Conservation (phyloP, 1,140 invertebrate species). For the Bathynomus jamesi region DNA sequence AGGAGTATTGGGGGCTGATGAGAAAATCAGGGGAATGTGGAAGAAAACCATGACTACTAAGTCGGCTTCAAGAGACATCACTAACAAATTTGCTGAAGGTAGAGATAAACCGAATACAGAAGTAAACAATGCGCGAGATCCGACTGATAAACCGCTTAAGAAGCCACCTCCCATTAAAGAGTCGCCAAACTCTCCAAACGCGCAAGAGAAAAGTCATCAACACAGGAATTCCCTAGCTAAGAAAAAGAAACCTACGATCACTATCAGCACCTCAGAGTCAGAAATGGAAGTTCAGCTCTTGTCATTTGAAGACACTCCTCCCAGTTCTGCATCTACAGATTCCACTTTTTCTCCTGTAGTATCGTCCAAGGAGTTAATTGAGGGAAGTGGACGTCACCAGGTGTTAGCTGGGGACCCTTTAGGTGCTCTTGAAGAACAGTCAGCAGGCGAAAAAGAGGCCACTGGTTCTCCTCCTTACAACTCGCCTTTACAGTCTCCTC, state of each 20-base stretch:
- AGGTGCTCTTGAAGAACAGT: neutral
- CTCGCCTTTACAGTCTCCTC: neutral
- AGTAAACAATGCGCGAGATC: neutral
- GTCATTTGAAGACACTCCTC: neutral
- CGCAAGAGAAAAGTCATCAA: neutral
- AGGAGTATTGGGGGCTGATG: constrained; percentile 28
- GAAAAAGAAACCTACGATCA: neutral
- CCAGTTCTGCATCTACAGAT: no score
- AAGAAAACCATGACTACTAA: constrained; percentile 11
- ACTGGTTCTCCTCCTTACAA: neutral
- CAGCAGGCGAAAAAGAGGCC: neutral
- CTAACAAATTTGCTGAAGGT: neutral
- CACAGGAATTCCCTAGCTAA: neutral
- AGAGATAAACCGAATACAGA: constrained; percentile 1
- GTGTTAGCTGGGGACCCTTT: neutral
- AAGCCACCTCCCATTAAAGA: neutral
- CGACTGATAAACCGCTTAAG: neutral
- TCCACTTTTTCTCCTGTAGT: no score
- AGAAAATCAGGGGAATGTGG: constrained; percentile 27
- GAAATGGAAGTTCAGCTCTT: neutral
- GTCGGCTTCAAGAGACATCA: neutral
- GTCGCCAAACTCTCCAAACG: neutral
- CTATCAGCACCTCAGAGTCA: neutral
- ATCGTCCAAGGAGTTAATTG: neutral
- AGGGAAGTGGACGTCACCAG: neutral